phyloP scores from a whole-genome alignment of 2,888 invertebrate genomes.

The Tipula helvola region DNA sequence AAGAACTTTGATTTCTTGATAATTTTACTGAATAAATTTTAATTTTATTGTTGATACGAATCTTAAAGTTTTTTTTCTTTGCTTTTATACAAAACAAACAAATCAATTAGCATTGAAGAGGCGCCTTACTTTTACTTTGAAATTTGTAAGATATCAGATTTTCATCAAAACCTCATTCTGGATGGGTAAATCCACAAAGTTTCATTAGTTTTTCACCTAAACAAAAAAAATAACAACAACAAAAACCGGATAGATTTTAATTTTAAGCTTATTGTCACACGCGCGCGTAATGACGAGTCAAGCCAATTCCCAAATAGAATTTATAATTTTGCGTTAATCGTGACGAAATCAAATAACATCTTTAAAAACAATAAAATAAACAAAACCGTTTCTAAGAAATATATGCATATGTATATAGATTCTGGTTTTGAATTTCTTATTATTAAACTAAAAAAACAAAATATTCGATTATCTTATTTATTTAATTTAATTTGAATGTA shows the following conservation, averaged over 20 bases:
- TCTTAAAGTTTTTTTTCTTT: background rate
- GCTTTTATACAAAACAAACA: background rate
- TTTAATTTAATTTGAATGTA: background rate
- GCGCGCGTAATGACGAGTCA: background rate
- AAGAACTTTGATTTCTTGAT: background rate
- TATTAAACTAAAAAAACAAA: background rate
- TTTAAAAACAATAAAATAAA: background rate
- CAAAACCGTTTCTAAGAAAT: background rate
- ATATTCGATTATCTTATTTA: background rate
- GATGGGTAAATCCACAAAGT: background rate
- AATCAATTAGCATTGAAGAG: background rate
- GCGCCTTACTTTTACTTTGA: background rate
- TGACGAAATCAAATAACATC: background rate
- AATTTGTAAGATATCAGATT: background rate
- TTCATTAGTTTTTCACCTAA: background rate
- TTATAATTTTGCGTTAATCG: background rate
- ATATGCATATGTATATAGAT: background rate
- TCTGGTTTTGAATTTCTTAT: background rate
- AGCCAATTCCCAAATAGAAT: too few species aligned
- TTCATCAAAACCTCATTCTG: background rate
- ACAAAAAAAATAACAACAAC: background rate
- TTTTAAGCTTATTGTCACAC: background rate
- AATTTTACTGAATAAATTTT: background rate
- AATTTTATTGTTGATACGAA: background rate
- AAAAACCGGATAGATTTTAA: background rate